Conservation (phyloP, 2,888 invertebrate genomes). For the Deroplatys truncata region DNA sequence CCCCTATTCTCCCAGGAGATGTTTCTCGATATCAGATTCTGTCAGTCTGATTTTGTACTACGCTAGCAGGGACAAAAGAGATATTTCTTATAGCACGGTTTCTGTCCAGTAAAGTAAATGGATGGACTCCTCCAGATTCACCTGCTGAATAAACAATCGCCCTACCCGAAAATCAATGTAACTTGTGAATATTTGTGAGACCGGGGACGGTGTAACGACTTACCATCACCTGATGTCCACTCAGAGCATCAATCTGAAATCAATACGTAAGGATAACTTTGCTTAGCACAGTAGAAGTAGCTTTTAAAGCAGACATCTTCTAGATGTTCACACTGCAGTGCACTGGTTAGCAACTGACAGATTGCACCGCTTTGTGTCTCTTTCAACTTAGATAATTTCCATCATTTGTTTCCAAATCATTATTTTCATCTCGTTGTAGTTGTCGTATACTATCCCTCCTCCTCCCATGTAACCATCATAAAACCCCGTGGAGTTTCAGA, state of each 20-base stretch:
- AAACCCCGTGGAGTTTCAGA: too few relatives aligned
- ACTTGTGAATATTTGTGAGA: not conserved
- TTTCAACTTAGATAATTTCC: too few relatives aligned
- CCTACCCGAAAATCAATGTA: not conserved
- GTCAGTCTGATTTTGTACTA: conserved; percentile 6
- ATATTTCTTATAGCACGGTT: not conserved
- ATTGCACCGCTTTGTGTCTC: too few relatives aligned
- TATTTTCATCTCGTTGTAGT: too few relatives aligned
- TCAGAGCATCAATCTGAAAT: not conserved
- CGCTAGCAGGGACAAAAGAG: not conserved
- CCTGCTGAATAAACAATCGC: not conserved
- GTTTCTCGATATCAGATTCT: conserved; percentile 1
- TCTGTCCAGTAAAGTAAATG: not conserved
- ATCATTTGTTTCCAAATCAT: too few relatives aligned
- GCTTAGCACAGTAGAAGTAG: not conserved
- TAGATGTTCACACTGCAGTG: not conserved
- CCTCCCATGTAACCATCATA: too few relatives aligned
- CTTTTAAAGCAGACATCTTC: not conserved
- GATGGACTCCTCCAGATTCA: not conserved
- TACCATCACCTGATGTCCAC: not conserved
- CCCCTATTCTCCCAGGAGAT: not conserved
- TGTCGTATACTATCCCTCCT: too few relatives aligned
- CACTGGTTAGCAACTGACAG: too few relatives aligned
- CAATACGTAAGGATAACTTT: not conserved
- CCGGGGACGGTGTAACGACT: not conserved